Base-by-base conservation (phyloP, 2,888 invertebrate genomes). In the Tryphoninae sp. region DNA sequence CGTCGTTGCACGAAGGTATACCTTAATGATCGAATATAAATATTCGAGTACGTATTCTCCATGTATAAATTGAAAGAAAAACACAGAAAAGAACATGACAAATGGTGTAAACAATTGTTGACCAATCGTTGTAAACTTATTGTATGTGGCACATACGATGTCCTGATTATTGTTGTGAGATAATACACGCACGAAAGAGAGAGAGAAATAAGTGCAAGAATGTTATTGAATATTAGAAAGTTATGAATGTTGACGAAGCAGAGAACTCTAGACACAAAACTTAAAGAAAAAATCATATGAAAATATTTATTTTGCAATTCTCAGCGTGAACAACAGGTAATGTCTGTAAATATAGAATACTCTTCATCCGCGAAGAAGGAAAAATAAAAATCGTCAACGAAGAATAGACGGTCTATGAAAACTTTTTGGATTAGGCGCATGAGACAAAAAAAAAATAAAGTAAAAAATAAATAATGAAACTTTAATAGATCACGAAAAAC, bases 91-190 rank as follows among this genome's bases (percentile, higher is more conserved):
- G 55, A 51, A 51, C 40, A 73, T 45, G 45, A 33, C 42, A 45
- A 68, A 80, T 81, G 77, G 75, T 85, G 78, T 85, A 84, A 84
- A 80, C 83, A 85, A 86, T 87, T 86, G 86, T 88, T 88, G 86
- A 88, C 85, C 86, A 87, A 86, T 88, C 81, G 81, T 86, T 86
- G 80, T 82, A 82, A 84, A 77, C 82, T 81, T 83, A 77, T 67
- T 67, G 75, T 83, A 76, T 33, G 67, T 82, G 77, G 73, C 81
- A 67, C 67, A 59, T 59, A 78, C 75, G 68, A 40, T 26, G 61
- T 51, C 55, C 55, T 16, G 26, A 73, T 77, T 68, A 73, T 77
- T 67, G 55, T 74, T 42, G 61, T 49, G n/a, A 68, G 49, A 68
- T 49, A 45, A 76, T 58, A 61, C 11, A 22, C 42, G 61, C 53